These are phyloP conservation scores for Eubasilissa splendida DNA, from an alignment of 2,888 invertebrate species.

Conservation along the genomic window DNA sequence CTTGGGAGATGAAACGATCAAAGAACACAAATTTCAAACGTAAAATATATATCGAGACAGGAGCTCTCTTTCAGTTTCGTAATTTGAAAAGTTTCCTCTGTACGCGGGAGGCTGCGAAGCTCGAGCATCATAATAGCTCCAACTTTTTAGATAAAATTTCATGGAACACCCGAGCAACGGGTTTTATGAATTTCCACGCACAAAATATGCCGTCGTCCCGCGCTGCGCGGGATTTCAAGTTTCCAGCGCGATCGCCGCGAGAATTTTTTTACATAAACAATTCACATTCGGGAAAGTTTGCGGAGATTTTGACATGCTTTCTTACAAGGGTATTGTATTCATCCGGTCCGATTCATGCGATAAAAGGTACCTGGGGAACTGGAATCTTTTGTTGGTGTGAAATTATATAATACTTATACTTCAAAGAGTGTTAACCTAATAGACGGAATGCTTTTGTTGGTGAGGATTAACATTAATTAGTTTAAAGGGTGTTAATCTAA, in stretches of 20 bases:
- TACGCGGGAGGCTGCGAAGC: background rate
- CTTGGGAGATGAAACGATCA: slow-evolving; percentile 1
- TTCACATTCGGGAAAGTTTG: slow-evolving; percentile 23
- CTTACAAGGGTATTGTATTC: too few species aligned
- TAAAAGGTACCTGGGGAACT: too few species aligned
- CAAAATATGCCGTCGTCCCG: background rate
- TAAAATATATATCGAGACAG: slow-evolving; percentile 24
- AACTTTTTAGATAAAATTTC: slow-evolving; percentile 52
- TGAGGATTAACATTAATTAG: too few species aligned
- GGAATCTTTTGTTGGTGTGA: too few species aligned
- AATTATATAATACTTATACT: too few species aligned
- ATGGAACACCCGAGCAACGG: slow-evolving; percentile 35
- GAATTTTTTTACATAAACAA: slow-evolving; percentile 11
- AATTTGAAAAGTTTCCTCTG: slow-evolving; percentile 52
- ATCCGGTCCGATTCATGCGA: too few species aligned
- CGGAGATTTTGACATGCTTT: background rate
- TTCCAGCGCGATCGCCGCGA: background rate
- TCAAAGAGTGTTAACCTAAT: too few species aligned
- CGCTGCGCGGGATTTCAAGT: background rate
- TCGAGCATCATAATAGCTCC: slow-evolving; percentile 41
- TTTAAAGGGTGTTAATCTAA: too few species aligned
- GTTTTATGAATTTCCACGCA: slow-evolving; percentile 41
- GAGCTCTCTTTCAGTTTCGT: slow-evolving; percentile 47
- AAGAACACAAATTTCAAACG: slow-evolving; percentile 14
- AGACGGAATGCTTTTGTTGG: too few species aligned